A percentile compares a stretch with the other conserved stretches of the same genome.
Conservation (phyloP, 2,113 vertebrate genomes). For the Odontesthes bonariensis region DNA sequence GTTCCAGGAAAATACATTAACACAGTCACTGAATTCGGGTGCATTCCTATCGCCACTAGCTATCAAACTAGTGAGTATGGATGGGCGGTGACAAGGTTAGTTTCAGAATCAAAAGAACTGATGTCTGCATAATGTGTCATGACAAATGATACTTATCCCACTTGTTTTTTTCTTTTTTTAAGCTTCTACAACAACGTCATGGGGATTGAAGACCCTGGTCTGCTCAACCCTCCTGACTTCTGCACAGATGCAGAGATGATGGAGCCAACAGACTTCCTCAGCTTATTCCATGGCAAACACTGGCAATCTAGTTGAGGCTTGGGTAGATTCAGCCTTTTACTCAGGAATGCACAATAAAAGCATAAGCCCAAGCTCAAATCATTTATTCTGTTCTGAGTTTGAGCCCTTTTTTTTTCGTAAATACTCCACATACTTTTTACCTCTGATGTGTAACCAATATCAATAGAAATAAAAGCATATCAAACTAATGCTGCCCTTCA, state of each 20-base stretch:
- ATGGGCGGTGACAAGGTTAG: slow-evolving; percentile 66
- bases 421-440: no score
- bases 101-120: neutral
- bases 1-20: slow-evolving; percentile 54
- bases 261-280: slow-evolving; percentile 54
- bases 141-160: accelerated
- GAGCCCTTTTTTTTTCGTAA: no score
- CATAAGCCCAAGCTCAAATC: no score
- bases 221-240: slow-evolving; percentile 72
- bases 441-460: no score
- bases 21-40: slow-evolving; percentile 53
- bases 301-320: neutral
- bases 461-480: no score
- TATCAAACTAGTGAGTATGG: slow-evolving; percentile 38
- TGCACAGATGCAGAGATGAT: slow-evolving; percentile 34
- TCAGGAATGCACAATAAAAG: no score
- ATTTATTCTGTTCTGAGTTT: no score
- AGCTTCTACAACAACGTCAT: slow-evolving; percentile 77
- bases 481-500: no score
- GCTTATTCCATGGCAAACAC: slow-evolving; percentile 30
- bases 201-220: slow-evolving; percentile 65
- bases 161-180: neutral
- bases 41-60: slow-evolving; percentile 38
- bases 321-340: no score
- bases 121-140: accelerated